A percentile compares a stretch with the other conserved stretches of the same genome.
Evolutionary conservation across 2,797 vertebrate species (phyloP).

Genomic region (Galago senegalensis): DNA sequence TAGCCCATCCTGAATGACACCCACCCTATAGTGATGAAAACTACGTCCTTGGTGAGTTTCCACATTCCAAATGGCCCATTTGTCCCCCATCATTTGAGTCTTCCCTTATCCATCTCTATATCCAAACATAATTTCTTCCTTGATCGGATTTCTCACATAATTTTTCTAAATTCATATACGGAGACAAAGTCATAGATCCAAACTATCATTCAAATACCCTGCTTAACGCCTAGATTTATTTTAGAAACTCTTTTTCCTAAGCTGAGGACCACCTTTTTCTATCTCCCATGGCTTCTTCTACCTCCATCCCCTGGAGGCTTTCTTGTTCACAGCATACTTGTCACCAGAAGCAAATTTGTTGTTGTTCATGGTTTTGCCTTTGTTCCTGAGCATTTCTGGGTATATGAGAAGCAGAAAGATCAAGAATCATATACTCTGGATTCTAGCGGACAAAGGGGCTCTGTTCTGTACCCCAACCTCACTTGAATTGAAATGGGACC

Average conservation of each 20-base stretch:
- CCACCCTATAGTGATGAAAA: not conserved
- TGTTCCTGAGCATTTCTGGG: not conserved
- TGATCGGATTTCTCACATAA: not conserved
- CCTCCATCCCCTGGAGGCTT: not conserved
- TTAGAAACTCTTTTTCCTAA: not conserved
- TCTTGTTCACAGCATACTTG: not conserved
- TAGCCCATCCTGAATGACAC: not conserved
- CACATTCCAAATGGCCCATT: not conserved
- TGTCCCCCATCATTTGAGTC: not conserved
- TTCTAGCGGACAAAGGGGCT: rapidly evolving
- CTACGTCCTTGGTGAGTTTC: not conserved
- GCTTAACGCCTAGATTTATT: not conserved
- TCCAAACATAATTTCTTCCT: not conserved
- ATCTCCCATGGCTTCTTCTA: not conserved
- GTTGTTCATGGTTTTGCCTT: not conserved
- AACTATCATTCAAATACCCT: not conserved
- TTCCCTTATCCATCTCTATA: not conserved
- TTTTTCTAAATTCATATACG: not conserved
- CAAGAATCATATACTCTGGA: not conserved
- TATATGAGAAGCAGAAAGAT: not conserved
- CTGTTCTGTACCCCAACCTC: not conserved
- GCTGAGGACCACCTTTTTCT: not conserved
- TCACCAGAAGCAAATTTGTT: not conserved
- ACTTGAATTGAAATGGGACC: not conserved
- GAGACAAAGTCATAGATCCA: not conserved